Conservation (phyloP, 1,140 invertebrate species). For the Drosophila nebulosa region DNA sequence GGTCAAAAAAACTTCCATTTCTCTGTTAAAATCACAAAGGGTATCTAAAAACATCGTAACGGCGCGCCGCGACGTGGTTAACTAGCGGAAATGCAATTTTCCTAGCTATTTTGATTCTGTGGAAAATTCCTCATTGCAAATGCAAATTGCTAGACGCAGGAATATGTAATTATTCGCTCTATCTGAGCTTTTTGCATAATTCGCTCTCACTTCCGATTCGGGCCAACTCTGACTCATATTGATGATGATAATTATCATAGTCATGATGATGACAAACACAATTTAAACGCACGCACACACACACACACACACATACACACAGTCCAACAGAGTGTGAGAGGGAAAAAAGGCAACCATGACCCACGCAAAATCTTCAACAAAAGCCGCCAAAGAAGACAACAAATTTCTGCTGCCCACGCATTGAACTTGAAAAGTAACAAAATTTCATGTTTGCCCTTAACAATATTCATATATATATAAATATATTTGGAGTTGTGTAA, state of each 20-base stretch:
- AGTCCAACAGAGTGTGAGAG: no score
- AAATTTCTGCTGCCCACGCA: slow-evolving; percentile 50
- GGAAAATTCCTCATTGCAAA: no score
- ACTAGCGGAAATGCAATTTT: no score
- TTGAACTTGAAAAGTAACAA: slow-evolving; percentile 61
- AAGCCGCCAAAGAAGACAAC: slow-evolving; percentile 19
- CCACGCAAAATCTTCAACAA: slow-evolving; percentile 54
- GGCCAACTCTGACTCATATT: slow-evolving; percentile 57
- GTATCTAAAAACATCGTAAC: no score
- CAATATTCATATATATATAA: slow-evolving; percentile 35
- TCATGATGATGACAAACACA: slow-evolving; percentile 51
- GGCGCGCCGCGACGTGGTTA: no score
- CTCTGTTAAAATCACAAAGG: no score
- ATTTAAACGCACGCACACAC: slow-evolving; percentile 26
- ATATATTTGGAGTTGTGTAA: slow-evolving; percentile 18
- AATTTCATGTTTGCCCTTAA: slow-evolving; percentile 41
- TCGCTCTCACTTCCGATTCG: slow-evolving; percentile 40
- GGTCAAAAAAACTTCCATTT: no score
- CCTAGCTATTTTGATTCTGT: no score
- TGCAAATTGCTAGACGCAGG: no score
- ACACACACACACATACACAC: not conserved
- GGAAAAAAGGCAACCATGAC: slow-evolving; percentile 58
- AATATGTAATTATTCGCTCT: not conserved
- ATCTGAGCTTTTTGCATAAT: not conserved
- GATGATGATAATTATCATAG: not conserved